Base-by-base conservation (phyloP, 2,797 vertebrate genomes). In the Protosalanx chinensis region DNA sequence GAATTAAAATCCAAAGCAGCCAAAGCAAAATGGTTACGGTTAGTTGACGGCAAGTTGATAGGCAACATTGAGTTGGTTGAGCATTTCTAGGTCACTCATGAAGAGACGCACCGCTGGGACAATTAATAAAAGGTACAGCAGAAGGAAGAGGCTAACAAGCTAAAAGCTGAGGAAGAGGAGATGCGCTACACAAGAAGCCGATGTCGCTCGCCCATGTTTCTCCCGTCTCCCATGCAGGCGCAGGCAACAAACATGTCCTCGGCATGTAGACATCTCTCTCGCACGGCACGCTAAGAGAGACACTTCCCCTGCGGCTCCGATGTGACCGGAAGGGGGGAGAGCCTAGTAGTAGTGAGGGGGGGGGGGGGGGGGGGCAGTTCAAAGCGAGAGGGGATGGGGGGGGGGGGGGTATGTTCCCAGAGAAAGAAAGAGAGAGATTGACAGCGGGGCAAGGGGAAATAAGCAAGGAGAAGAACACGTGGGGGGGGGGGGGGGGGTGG, bases 131-230 rank as follows among this genome's bases (percentile, higher is more conserved):
- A 20, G 29, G 3, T 33, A 16, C 12, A 18, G 18, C 53, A 59
- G 62, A 65, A 58, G 61, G 20, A 60, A 51, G 1, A 62, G 23
- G 32, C 61, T n/a, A 27, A 37, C 7, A 69, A 69, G 30, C 23
- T 70, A 15, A 6, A 60, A 59, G 61, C 49, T 35, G 62, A 35
- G 61, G 59, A 30, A 51, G 30, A 64, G 67, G 72, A 68, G 49
- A 51, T 35, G 18, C 20, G 49, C 66, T 68, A 30, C 32, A 20
- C 35, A 37, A 46, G 10, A 46, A 46, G 41, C 41, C 10, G 41
- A 12, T 46, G 41, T 46, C 7, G 8, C 41, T 2, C 7, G 41
- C 41, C 41, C 41, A 46, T 46, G 41, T 46, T 46, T 46, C 41
- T 46, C 41, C 41, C 13, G 41, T 46, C 12, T 46, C 41, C 41